These are phyloP conservation scores for Tiaroga cobitis DNA, from an alignment of 2,797 vertebrate species.

Conservation along the genomic window DNA sequence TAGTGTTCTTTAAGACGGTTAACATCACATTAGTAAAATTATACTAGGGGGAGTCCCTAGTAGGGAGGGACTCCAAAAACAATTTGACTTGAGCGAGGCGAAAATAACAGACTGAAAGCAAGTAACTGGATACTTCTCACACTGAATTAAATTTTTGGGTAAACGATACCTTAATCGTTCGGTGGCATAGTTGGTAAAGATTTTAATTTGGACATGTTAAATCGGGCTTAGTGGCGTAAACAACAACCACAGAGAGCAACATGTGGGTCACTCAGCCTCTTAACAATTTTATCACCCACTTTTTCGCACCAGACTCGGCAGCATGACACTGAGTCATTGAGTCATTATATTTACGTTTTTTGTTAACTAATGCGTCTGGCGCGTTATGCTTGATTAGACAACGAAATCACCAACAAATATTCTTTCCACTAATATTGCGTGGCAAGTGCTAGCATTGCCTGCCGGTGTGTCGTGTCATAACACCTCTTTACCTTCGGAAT, in stretches of 20 bases:
- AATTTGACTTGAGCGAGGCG: neutral
- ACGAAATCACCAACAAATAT: neutral
- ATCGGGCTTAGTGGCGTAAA: neutral
- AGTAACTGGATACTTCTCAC: neutral
- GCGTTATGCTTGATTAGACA: neutral
- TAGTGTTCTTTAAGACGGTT: neutral
- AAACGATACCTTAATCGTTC: neutral
- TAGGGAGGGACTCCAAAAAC: no score
- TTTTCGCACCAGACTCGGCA: neutral
- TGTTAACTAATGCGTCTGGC: neutral
- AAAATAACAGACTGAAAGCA: neutral
- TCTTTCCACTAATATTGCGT: neutral
- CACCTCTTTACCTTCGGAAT: neutral
- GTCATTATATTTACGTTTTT: neutral
- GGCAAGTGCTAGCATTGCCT: neutral
- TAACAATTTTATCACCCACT: neutral
- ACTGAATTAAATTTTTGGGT: neutral
- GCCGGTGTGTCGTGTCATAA: neutral
- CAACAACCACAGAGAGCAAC: constrained; percentile 20
- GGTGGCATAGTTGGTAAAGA: neutral
- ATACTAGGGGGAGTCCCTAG: no score
- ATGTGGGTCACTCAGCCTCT: constrained; percentile 8
- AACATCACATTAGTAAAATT: neutral
- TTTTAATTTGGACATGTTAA: neutral
- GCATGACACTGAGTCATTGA: neutral